Base-by-base conservation (phyloP, 1,140 invertebrate genomes). In the Whitmania pigra region DNA sequence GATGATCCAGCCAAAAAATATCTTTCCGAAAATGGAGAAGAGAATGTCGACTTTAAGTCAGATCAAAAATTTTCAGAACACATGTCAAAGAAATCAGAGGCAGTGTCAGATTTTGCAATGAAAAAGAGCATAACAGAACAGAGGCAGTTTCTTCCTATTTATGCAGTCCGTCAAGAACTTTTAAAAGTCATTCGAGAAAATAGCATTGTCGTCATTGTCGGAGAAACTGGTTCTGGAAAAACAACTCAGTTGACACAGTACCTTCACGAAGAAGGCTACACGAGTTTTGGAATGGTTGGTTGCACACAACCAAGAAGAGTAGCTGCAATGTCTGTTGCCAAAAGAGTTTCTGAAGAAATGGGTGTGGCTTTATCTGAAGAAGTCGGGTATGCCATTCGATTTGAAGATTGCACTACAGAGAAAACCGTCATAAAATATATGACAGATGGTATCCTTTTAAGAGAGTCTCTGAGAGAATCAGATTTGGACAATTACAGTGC, bases 271-370 rank as follows among this genome's bases (percentile, higher is more conserved):
- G 40, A 43, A 43, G 40, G 40, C 40, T 43, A 43, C 87, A 95
- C n/a, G 97, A 99, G 83, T 94, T 99, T 0, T 75, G 94, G 94
- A 13, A 92, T 95, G 86, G 92, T 99, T 74, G 96, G 95, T 0
- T 97, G 93, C 80, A 98, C 94, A 0, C 86, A 88, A 76, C 95
- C 96, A 0, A 83, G 95, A 67, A 85, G 96, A 78, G 93, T 99
- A 0, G 96, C 97, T 57, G 96, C 96, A 53, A 98, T 99, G 96
- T 94, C 92, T 11, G 96, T 99, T 9, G 97, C 97, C 4, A 99
- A 99, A 83, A 87, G 97, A 79, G 97, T 99, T 4, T 91, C 94
- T 31, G 96, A 99, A 82, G 97, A 99, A 86, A 97, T 98, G 92
- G 86, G 87, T 36, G 90, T 90, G 0, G 88, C 89, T 76, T 82